Evolutionary conservation across 2,113 vertebrate species (phyloP), one percentile per base, ranked within the genome.

Genomic region (Pyrgilauda ruficollis): DNA sequence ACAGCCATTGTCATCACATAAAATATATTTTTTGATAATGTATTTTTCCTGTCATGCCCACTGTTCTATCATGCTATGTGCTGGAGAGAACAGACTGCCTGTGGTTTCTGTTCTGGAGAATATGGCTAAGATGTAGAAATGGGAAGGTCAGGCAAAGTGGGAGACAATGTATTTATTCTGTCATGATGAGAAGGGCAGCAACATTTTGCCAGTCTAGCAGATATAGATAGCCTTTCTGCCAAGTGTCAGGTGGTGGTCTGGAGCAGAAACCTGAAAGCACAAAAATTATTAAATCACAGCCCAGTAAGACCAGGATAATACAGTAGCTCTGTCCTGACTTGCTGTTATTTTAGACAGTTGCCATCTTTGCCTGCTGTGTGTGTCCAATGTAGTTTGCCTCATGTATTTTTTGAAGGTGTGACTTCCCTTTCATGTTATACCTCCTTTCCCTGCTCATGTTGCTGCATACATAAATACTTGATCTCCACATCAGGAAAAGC

Each of bases 1-100:
- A 28, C 75, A 52, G 22, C 37, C 81, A 73, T 94, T 90, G 62
- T 96, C n/a, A 94, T 80, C 39, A 87, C 63, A 49, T 90, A 76
- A 63, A 89, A 76, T 59, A 44, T 52, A 27, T 80, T 64, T 26
- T 78, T 74, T 82, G 75, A 56, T 26, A 83, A 35, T 28, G 12
- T 52, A 9, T 74, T 93, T 93, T 84, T 83, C 14, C 27, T 90
- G 63, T 74, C 37, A 70, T 90, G 63, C 26, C 55, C 6, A 3
- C 63, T 88, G 33, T 73, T 93, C 33, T 80, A 14, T 70, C n/a
- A 10, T 52, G 63, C 31, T 88, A 9, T 53, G 18, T 70, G 7
- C 50, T 85, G 47, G 21, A 46, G 49, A 77, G 59, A 86, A n/a
- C 18, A 80, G 68, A 7, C 21, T 70, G 16, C 13, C 6, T 63